A percentile compares a stretch with the other conserved stretches of the same genome.
Evolutionary conservation across 1,140 invertebrate genomes (phyloP).

Genomic region (Drosophila sp.): DNA sequence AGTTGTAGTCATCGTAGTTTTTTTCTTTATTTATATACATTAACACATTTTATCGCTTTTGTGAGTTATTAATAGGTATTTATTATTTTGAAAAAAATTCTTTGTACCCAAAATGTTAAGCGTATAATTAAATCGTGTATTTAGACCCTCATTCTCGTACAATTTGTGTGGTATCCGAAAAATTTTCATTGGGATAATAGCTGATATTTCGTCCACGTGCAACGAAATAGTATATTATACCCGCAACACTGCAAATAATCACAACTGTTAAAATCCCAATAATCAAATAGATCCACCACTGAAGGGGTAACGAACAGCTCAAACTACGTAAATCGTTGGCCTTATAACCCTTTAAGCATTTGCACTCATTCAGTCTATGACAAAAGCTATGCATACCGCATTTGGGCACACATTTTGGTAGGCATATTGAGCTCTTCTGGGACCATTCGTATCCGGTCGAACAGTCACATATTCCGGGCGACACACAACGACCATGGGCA

Average conservation of each 20-base stretch:
- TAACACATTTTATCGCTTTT: no score
- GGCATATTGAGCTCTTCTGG: neutral
- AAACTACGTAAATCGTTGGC: neutral
- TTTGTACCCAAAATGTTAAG: no score
- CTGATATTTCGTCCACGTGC: neutral
- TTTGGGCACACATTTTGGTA: constrained; percentile 2
- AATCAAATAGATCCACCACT: constrained; percentile 22
- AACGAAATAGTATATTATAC: neutral
- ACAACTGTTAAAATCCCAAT: neutral
- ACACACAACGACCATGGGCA: neutral
- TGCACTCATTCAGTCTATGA: neutral
- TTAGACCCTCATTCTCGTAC: neutral
- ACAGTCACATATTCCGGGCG: neutral
- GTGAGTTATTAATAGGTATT: no score
- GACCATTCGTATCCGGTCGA: neutral
- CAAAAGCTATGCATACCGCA: constrained; percentile 33
- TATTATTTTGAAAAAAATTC: no score
- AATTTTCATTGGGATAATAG: constrained; percentile 34
- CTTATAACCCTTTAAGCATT: constrained; percentile 2
- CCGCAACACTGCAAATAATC: neutral
- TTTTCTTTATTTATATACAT: no score
- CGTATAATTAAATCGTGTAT: neutral
- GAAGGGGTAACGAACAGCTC: neutral
- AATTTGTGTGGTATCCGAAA: constrained; percentile 7
- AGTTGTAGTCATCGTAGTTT: no score